Evolutionary conservation across 2,888 invertebrate species (phyloP).

Genomic region (Rhaphigaster nebulosa): DNA sequence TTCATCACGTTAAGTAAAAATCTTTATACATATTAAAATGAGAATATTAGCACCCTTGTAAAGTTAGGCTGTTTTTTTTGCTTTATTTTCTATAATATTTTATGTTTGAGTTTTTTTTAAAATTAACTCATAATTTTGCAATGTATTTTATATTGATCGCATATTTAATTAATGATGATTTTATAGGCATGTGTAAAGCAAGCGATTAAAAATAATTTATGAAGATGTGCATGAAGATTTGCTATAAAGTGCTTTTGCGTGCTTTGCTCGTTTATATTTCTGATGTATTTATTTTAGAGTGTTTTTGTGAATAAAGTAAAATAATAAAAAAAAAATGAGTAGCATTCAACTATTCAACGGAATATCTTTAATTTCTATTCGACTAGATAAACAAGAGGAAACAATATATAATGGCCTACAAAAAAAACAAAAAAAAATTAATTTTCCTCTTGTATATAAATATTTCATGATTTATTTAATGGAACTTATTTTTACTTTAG

Average conservation of each 20-base stretch:
- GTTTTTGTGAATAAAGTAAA: not conserved
- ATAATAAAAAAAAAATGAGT: not conserved
- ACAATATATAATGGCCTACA: not conserved
- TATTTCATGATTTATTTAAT: conserved; percentile 50
- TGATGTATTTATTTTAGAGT: not conserved
- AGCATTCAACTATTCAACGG: not conserved
- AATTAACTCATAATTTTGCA: no score
- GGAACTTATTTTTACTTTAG: conserved; percentile 38
- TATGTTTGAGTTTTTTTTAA: no score
- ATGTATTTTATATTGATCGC: no score
- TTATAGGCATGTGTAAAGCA: not conserved
- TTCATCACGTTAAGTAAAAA: not conserved
- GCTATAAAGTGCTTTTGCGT: not conserved
- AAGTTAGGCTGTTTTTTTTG: not conserved
- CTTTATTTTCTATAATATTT: no score
- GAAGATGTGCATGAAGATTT: not conserved
- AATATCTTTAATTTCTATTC: not conserved
- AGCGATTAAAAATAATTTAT: not conserved
- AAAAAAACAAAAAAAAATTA: not conserved
- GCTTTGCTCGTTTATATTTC: not conserved
- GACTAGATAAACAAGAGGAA: not conserved
- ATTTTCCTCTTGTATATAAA: not conserved
- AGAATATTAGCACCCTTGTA: not conserved
- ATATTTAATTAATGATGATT: not conserved
- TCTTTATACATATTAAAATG: not conserved